Evolutionary conservation across 2,888 invertebrate species (phyloP).

Genomic region (Lithophane ornitopus): DNA sequence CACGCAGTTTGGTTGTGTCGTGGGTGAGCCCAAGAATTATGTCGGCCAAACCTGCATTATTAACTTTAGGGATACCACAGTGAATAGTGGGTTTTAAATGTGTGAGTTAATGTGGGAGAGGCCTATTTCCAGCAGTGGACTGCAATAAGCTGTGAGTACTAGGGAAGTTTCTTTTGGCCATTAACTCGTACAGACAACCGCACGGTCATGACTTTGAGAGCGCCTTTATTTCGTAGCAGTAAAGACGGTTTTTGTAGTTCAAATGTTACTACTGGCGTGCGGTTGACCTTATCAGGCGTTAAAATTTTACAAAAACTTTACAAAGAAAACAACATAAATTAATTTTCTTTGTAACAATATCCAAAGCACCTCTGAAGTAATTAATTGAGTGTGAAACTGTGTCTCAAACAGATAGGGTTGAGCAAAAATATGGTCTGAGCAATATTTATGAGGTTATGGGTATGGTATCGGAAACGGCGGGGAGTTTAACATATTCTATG

Average conservation of each 20-base stretch:
- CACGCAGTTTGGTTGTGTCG: slow-evolving; percentile 24
- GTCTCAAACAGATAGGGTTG: slow-evolving; percentile 55
- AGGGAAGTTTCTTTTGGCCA: background rate
- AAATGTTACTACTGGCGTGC: background rate
- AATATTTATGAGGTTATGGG: slow-evolving; percentile 46
- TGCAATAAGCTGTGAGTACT: background rate
- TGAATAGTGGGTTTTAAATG: slow-evolving; percentile 14
- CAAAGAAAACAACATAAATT: slow-evolving; percentile 3
- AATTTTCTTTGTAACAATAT: slow-evolving; percentile 14
- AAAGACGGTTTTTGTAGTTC: background rate
- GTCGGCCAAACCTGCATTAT: background rate
- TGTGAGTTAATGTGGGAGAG: too few relatives aligned
- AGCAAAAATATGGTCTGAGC: slow-evolving; percentile 28
- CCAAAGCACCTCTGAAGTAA: slow-evolving; percentile 18
- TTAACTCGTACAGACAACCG: background rate
- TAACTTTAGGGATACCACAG: slow-evolving; percentile 16
- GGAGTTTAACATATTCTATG: slow-evolving; percentile 58
- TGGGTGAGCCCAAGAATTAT: slow-evolving; percentile 43
- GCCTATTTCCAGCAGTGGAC: background rate
- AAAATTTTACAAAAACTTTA: too few relatives aligned
- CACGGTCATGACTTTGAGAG: background rate
- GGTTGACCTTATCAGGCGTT: background rate
- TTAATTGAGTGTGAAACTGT: slow-evolving; percentile 66
- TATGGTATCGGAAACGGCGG: slow-evolving; percentile 31
- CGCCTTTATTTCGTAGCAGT: background rate